Evolutionary conservation across 2,113 vertebrate species (phyloP).

Genomic region (Alces alces): DNA sequence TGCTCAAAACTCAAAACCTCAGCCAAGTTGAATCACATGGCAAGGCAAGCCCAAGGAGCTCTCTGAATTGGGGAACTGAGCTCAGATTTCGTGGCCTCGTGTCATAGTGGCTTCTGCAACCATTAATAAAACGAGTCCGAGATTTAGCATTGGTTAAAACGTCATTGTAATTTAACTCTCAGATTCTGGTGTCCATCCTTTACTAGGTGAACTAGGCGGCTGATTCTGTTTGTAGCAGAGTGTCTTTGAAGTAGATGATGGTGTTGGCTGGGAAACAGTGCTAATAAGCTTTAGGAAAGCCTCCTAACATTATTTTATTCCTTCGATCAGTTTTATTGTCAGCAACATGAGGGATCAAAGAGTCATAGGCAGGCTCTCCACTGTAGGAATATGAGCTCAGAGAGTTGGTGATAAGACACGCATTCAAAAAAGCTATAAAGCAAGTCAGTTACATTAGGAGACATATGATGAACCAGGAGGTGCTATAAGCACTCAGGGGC

Average conservation of each 20-base stretch:
- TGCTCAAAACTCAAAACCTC: background rate
- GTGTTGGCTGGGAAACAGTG: background rate
- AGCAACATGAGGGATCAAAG: background rate
- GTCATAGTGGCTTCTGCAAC: background rate
- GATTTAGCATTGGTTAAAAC: background rate
- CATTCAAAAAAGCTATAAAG: background rate
- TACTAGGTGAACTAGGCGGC: background rate
- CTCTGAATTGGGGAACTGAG: background rate
- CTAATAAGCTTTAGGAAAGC: constrained; percentile 8
- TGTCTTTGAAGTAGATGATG: background rate
- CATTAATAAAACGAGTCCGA: background rate
- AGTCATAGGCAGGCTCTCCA: background rate
- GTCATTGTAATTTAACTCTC: background rate
- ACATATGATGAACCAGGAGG: background rate
- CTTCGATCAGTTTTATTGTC: background rate
- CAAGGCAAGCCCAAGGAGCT: background rate
- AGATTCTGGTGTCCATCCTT: background rate
- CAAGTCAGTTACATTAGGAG: background rate
- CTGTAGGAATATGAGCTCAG: background rate
- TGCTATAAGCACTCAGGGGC: background rate
- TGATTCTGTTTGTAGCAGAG: background rate
- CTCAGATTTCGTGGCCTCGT: background rate
- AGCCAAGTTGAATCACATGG: background rate
- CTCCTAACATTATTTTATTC: background rate
- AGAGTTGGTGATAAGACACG: background rate